phyloP scores from a whole-genome alignment of 2,113 vertebrate species.

The Pangasianodon hypophthalmus region DNA sequence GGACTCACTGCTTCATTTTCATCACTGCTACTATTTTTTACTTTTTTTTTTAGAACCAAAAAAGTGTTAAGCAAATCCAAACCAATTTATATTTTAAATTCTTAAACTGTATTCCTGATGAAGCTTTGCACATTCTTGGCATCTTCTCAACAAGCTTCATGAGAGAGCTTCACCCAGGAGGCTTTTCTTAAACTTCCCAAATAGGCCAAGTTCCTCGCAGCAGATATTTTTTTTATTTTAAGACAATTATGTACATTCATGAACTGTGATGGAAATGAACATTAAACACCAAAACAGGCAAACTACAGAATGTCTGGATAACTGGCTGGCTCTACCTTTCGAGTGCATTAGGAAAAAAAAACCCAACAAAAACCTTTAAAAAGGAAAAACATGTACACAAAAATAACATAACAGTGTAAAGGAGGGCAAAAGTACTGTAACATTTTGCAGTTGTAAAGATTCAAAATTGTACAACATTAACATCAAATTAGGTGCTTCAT shows the following conservation, averaged over 20 bases:
- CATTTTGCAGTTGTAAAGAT: no score
- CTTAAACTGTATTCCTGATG: neutral
- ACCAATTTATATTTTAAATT: neutral
- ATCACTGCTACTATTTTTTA: no score
- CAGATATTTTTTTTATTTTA: neutral
- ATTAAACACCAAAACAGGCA: neutral
- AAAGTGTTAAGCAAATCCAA: neutral
- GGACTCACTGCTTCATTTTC: neutral
- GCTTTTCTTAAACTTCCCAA: neutral
- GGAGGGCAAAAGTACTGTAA: no score
- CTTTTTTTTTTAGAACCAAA: neutral
- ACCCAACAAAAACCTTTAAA: neutral
- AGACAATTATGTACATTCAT: neutral
- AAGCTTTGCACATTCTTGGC: neutral
- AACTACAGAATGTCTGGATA: neutral
- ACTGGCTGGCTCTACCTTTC: neutral
- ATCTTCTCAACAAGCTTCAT: neutral
- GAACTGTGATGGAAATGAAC: neutral
- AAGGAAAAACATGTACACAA: neutral
- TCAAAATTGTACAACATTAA: neutral
- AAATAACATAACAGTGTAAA: neutral
- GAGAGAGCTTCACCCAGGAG: neutral
- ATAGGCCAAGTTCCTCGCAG: neutral
- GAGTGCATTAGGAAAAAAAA: neutral
- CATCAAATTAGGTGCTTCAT: neutral